Evolutionary conservation across 1,140 invertebrate genomes (phyloP).

Genomic region (Monomorium pharaonis): DNA sequence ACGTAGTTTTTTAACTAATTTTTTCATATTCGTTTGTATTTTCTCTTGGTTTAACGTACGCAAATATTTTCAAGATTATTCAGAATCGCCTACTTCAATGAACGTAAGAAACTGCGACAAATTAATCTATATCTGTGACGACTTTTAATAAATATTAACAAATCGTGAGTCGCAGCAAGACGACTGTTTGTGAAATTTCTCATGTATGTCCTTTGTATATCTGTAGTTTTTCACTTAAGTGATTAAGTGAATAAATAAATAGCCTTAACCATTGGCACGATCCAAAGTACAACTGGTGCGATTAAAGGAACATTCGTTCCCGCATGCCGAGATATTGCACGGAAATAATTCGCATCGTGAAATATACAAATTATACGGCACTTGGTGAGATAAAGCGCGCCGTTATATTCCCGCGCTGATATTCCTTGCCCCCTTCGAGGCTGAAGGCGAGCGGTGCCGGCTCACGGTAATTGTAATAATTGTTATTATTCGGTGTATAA

Average conservation of each 20-base stretch:
- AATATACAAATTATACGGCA: conserved; percentile 63
- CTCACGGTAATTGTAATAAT: conserved; percentile 80
- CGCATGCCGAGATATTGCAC: conserved; percentile 35
- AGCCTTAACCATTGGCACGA: conserved; percentile 28
- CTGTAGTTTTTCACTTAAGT: conserved; percentile 17
- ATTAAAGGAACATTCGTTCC: conserved; percentile 43
- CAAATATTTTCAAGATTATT: not conserved
- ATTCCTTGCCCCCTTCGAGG: conserved; percentile 60
- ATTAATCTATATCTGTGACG: not conserved
- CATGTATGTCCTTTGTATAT: not conserved
- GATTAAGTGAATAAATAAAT: conserved; percentile 26
- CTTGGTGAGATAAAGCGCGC: conserved; percentile 53
- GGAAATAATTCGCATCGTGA: conserved; percentile 58
- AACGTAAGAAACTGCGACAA: not conserved
- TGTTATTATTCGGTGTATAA: conserved; percentile 83
- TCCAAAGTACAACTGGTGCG: conserved; percentile 11
- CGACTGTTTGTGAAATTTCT: not conserved
- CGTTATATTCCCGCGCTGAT: conserved; percentile 39
- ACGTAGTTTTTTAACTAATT: not conserved
- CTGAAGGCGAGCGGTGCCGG: conserved; percentile 66
- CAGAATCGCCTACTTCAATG: not conserved
- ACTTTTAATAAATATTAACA: not conserved
- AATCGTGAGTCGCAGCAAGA: not conserved
- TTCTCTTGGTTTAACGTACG: not conserved
- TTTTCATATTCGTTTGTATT: not conserved